Base-by-base conservation (phyloP, 2,113 vertebrate genomes). In the Azemiops feae region DNA sequence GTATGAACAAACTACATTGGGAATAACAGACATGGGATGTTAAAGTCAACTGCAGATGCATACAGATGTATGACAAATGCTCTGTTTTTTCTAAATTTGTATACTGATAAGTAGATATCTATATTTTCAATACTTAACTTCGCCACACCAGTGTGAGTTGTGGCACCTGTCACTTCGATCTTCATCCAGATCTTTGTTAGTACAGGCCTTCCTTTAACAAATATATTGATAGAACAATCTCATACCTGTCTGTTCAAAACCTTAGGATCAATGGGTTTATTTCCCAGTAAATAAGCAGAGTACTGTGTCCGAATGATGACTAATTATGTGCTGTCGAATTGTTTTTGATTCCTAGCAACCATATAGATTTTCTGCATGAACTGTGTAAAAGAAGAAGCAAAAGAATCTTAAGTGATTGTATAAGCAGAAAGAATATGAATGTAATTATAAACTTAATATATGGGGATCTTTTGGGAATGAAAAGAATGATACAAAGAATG, bases 21-120 rank as follows among this genome's bases (percentile, higher is more conserved):
- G 89, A 94, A 93, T 94, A 96, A 43, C 55, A 89, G 89, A 85
- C 91, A 74, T 93, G 91, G 0, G 1, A 86, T 91, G 74, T 30
- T 69, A 69, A 91, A 91, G 94, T 88, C 89, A 58, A 94, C 93
- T 92, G 93, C 89, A 34, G 60, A 92, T 94, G 89, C 94, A 92
- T 92, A 93, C 64, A 96, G 91, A 94, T 97, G 93, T 96, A 93
- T 93, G 93, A 81, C 93, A 94, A 95, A 60, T 94, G 90, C 88
- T 90, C 85, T 93, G 95, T 92, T 60, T 54, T 95, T 95, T 95
- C 96, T 92, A 81, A 64, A 92, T 60, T 90, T 92, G 27, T 53
- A 18, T 27, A 45, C 47, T 93, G 92, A 92, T 94, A 92, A 39
- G 93, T 91, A 94, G 9, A 90, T 85, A 60, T 60, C 30, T 43